Evolutionary conservation across 2,113 vertebrate species (phyloP).

Genomic region (Scopus umbretta): DNA sequence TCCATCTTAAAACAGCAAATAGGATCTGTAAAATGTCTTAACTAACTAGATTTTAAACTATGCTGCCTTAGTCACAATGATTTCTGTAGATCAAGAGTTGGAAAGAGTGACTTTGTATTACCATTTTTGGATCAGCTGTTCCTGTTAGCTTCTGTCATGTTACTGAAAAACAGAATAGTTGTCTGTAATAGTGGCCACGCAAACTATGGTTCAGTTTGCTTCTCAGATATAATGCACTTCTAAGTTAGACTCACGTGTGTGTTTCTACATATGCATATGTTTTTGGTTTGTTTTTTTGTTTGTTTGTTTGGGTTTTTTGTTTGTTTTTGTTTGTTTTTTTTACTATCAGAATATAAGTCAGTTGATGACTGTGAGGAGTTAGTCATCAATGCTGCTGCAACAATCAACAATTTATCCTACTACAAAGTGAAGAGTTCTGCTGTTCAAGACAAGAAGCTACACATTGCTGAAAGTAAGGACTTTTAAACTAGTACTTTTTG

Average conservation of each 20-base stretch:
- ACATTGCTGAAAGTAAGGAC: constrained; percentile 83
- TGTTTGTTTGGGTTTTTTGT: neutral
- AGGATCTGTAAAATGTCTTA: neutral
- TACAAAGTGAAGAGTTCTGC: constrained; percentile 79
- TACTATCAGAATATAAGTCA: constrained; percentile 78
- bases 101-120: neutral
- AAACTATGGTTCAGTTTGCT: neutral
- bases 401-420: constrained; percentile 93
- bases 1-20: neutral
- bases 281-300: neutral
- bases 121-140: neutral
- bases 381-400: constrained; percentile 80
- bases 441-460: constrained; percentile 71
- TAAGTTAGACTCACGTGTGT: neutral
- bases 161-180: neutral
- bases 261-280: neutral
- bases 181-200: neutral
- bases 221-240: neutral
- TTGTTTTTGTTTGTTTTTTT: neutral
- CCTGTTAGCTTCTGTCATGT: neutral
- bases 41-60: neutral
- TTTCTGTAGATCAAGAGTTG: neutral
- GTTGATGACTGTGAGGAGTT: constrained; percentile 85
- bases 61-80: neutral
- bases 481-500: neutral